Evolutionary conservation across 2,113 vertebrate genomes (phyloP), one percentile per base, ranked within the genome.

Genomic region (Melozone crissalis): DNA sequence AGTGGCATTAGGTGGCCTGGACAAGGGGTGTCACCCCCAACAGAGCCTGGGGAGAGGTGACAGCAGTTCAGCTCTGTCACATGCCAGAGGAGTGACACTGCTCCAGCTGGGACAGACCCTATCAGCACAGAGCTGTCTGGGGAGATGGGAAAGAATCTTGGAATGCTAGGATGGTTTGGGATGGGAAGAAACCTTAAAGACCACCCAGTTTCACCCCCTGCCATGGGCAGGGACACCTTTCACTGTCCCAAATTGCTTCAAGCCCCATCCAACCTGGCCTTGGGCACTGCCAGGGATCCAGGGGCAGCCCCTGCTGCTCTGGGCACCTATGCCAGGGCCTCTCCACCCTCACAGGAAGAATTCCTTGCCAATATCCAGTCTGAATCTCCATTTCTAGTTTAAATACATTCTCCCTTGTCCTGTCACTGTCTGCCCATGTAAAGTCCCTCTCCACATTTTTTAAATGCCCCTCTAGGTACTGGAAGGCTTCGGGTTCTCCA

Each of bases 191-290:
- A 41, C 47, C 62, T 54, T 11, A 27, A 68, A 47, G 7, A 1
- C 15, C 24, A 41, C 0, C 20, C 20, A 46, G 16, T 41, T 2
- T 2, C 20, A 61, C 3, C 31, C 18, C 11, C 33, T 75, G 37
- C 28, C 28, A 74, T 20, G 31, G 14, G 15, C 68, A 89, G 44
- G 44, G 19, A 59, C 44, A 74, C 23, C 7, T 67, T 0, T 33
- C 61, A 46, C 46, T 12, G 0, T 24, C 28, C 69, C 24, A 61
- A n/a, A 31, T 0, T 26, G 39, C 46, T 39, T 24, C 59, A 16
- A 81, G 27, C 33, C 44, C 10, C 0, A 0, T 59, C 23, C 39
- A 61, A 0, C 69, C 54, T 54, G 46, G 46, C n/a, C 55, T 54
- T 68, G 20, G 54, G 1, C 20, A 39, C 24, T 46, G 0, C 23